Percentiles rank a stretch among this genome's conserved stretches.
Conservation (phyloP, 1,140 invertebrate species). For the Ceratosolen fusciceps region DNA sequence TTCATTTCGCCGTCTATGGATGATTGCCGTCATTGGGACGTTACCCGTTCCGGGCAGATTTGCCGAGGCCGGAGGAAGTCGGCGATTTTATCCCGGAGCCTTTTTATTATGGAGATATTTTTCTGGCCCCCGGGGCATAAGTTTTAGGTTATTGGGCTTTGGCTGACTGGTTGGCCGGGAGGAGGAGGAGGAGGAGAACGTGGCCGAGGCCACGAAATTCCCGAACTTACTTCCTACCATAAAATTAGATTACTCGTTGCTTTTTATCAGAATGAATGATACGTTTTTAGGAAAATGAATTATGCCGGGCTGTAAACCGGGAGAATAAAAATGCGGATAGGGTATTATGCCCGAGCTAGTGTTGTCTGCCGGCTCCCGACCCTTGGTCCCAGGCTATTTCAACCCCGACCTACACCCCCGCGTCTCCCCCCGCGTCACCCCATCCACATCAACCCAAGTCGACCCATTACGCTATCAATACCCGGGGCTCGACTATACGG, state of each 20-base stretch:
- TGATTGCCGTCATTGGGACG: background rate
- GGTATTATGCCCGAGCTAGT: background rate
- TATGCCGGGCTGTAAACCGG: background rate
- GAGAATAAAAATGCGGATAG: background rate
- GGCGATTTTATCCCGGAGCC: background rate
- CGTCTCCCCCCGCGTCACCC: too few species aligned
- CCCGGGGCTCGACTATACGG: background rate
- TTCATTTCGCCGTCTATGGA: background rate
- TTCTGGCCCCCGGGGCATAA: background rate
- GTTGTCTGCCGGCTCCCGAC: background rate
- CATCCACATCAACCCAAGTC: too few species aligned
- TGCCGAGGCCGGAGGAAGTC: background rate
- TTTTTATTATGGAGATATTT: background rate
- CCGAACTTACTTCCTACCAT: background rate
- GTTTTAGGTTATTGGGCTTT: too few species aligned
- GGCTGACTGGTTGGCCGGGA: too few species aligned
- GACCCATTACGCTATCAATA: background rate
- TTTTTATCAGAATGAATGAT: background rate
- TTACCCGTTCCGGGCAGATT: slow-evolving; percentile 5
- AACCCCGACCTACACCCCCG: too few species aligned
- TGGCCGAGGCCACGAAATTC: background rate
- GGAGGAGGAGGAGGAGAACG: too few species aligned
- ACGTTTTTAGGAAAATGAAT: slow-evolving; percentile 8
- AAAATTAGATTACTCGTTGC: background rate
- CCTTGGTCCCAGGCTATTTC: too few species aligned